These are phyloP conservation scores for Homarus gammarus DNA, from an alignment of 2,888 invertebrate species.

Conservation along the genomic window DNA sequence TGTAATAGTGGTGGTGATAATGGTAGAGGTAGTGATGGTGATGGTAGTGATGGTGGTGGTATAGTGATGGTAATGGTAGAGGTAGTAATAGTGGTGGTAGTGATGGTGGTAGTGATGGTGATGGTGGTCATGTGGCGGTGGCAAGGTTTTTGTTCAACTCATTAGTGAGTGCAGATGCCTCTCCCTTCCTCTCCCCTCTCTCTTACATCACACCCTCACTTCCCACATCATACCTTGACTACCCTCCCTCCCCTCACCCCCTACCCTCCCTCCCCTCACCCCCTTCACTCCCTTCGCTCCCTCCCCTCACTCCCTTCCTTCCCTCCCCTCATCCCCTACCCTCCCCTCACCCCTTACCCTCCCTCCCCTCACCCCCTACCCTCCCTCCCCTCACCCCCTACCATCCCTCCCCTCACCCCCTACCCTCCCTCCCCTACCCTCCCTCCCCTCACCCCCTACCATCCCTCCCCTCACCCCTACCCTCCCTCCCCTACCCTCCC, in stretches of 20 bases:
- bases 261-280: background rate
- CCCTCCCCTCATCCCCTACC: slow-evolving; percentile 14
- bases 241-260: background rate
- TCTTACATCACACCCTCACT: background rate
- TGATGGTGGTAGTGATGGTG: too few relatives aligned
- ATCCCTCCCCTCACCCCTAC: slow-evolving; percentile 6
- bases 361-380: background rate
- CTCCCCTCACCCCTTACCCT: background rate
- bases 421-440: background rate
- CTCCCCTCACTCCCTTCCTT: slow-evolving; percentile 14
- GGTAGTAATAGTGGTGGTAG: too few relatives aligned
- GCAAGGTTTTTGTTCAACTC: background rate
- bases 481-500: background rate
- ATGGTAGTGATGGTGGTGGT: too few relatives aligned
- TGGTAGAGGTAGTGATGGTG: too few relatives aligned
- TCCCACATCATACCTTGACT: background rate
- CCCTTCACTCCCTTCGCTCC: slow-evolving; percentile 1
- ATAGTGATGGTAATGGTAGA: too few relatives aligned
- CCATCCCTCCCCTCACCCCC: background rate
- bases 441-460: background rate
- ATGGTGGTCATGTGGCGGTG: too few relatives aligned
- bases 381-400: slow-evolving; percentile 2
- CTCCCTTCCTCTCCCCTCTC: background rate
- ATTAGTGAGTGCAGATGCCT: slow-evolving; percentile 20
- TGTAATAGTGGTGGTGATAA: too few relatives aligned